These are phyloP conservation scores for Microtus ochrogaster DNA, from an alignment of 2,113 vertebrate genomes.

Conservation along the genomic window DNA sequence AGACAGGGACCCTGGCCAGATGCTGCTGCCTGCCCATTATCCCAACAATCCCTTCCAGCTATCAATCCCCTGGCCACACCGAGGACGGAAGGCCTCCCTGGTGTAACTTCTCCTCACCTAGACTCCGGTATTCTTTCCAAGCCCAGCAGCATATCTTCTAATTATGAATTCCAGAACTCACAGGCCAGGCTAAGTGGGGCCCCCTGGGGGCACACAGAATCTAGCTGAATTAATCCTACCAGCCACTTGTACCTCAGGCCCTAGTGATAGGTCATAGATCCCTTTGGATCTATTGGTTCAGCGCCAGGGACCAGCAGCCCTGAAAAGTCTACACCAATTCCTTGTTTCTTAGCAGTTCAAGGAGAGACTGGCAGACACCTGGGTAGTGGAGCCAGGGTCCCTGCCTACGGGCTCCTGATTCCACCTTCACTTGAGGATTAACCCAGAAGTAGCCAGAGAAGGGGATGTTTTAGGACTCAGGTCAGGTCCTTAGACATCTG, in stretches of 20 bases:
- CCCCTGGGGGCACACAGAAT: background rate
- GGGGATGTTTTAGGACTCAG: background rate
- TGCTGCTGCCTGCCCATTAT: background rate
- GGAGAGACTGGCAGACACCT: fast-evolving
- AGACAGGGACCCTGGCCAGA: background rate
- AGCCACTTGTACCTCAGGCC: background rate
- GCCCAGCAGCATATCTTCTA: background rate
- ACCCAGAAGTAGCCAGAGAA: background rate
- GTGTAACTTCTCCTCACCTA: too few species aligned
- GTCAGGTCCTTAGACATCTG: background rate
- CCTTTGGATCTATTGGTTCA: background rate
- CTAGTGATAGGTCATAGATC: background rate
- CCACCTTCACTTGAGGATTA: background rate
- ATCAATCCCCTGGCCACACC: background rate
- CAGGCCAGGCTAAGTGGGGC: background rate
- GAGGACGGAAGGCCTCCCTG: background rate
- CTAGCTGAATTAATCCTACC: background rate
- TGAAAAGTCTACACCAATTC: background rate
- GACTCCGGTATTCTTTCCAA: background rate
- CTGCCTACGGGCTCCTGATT: background rate
- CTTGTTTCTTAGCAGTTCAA: background rate
- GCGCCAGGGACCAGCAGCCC: background rate
- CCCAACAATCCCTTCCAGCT: background rate
- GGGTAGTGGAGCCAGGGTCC: background rate
- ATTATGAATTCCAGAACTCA: background rate